Base-by-base conservation (phyloP, 2,797 vertebrate species). In the Chiroxiphia lanceolata region DNA sequence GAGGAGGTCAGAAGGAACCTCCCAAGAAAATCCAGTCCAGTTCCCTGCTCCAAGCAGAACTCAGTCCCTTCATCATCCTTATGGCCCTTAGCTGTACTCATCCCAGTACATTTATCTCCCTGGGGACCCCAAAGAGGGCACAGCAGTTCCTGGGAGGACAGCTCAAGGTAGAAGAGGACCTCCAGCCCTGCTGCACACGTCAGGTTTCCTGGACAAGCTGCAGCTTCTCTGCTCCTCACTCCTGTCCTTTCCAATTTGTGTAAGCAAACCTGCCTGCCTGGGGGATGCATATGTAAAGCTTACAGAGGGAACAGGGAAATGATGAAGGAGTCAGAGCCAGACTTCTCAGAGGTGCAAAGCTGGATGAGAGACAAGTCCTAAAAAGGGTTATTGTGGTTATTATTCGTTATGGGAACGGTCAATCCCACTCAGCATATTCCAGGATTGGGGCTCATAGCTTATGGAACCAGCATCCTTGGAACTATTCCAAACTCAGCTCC, bases 211-310 rank as follows among this genome's bases (percentile, higher is more conserved):
- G 42, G 79, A 80, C 82, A 80, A 83, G 91, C 72, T 68, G 77
- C 95, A 90, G 85, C 82, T 96, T 91, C 76, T 93, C 85, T 57
- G 67, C 1, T 11, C 86, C 84, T 95, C 89, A 13, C 27, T 91
- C 33, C 84, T 91, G 94, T 95, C 95, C 53, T 57, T 53, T 86
- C 34, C 67, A 81, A 93, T 94, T 82, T 50, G 48, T 33, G 36
- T 40, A 19, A 89, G 53, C 6, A 57, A 89, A 81, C 61, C 92
- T 95, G 89, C 94, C 71, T 27, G 92, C 94, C 94, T 92, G 34
- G 14, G 92, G 92, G 89, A 21, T 92, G 69, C 33, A 89, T 53
- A 47, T 50, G 86, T 82, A 92, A 61, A 92, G 45, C 90, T 92
- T 61, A 42, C 69, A 89, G 70, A 79, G 54, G 57, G 45, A 95